phyloP scores from a whole-genome alignment of 2,888 invertebrate genomes.

The Gisinianus flammeolus region DNA sequence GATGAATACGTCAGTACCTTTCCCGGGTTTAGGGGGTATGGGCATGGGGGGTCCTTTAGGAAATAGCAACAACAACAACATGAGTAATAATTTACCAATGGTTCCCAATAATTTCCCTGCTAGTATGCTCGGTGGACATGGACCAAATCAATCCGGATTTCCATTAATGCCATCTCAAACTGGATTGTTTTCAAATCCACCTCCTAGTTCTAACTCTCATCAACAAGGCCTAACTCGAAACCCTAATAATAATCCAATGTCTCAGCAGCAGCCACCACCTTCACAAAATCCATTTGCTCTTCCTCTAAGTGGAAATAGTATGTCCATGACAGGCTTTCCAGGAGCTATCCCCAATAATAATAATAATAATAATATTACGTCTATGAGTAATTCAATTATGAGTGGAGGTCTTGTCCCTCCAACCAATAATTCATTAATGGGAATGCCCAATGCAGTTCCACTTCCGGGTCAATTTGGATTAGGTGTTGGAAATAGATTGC shows the following conservation, averaged over 20 bases:
- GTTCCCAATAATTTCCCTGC: slow-evolving; percentile 30
- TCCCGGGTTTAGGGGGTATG: slow-evolving; percentile 33
- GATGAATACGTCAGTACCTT: slow-evolving; percentile 8
- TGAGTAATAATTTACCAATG: slow-evolving; percentile 13
- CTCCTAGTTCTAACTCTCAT: slow-evolving; percentile 8
- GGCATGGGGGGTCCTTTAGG: neutral
- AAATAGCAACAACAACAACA: no score
- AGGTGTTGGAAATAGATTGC: slow-evolving; percentile 28
- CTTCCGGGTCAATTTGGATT: slow-evolving; percentile 23
- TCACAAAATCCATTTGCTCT: slow-evolving; percentile 31
- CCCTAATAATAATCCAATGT: slow-evolving; percentile 27
- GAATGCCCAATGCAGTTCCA: neutral
- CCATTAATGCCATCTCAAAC: slow-evolving; percentile 17
- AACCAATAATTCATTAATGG: slow-evolving; percentile 21
- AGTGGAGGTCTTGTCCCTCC: slow-evolving; percentile 28
- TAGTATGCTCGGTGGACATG: slow-evolving; percentile 26
- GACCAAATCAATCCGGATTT: slow-evolving; percentile 26
- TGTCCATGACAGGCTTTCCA: slow-evolving; percentile 26
- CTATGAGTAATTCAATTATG: slow-evolving; percentile 28
- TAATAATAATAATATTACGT: neutral
- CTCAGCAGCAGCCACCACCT: neutral
- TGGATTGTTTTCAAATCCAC: slow-evolving; percentile 14
- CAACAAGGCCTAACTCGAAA: slow-evolving; percentile 19
- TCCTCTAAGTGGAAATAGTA: slow-evolving; percentile 20
- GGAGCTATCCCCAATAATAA: slow-evolving; percentile 6